Evolutionary conservation across 2,888 invertebrate genomes (phyloP).

Genomic region (Poecilus cupreus): DNA sequence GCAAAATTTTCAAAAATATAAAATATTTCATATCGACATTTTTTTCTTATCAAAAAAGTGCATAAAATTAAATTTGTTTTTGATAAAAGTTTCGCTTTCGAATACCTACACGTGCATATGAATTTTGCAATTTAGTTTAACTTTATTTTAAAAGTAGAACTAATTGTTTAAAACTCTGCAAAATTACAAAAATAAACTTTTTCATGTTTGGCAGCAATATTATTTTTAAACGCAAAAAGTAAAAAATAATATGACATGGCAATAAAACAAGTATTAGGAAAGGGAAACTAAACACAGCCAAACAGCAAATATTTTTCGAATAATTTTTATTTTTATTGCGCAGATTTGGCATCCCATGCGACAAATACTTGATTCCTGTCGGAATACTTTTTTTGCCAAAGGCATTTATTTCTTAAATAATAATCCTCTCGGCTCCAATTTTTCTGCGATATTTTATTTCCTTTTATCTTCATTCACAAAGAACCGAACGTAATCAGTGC

Average conservation of each 20-base stretch:
- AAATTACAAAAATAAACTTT: not conserved
- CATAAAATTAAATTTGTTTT: not conserved
- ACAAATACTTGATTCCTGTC: not conserved
- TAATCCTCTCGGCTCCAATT: not conserved
- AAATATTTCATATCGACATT: not conserved
- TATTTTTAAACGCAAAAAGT: not conserved
- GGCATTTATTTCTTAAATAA: not conserved
- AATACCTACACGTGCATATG: slow-evolving; percentile 1
- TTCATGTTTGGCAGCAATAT: not conserved
- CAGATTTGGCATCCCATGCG: not conserved
- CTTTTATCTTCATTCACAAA: slow-evolving; percentile 2
- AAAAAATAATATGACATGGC: not conserved
- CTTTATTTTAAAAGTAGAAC: not conserved
- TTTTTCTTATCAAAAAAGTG: not conserved
- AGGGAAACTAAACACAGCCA: not conserved
- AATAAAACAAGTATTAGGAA: not conserved
- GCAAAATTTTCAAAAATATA: not conserved
- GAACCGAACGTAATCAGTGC: not conserved
- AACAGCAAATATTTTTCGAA: not conserved
- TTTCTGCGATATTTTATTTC: not conserved
- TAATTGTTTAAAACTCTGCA: not conserved
- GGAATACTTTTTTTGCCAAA: not conserved
- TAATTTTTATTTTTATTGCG: not conserved
- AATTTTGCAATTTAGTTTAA: not conserved
- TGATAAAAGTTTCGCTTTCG: not conserved